phyloP scores from a whole-genome alignment of 2,797 vertebrate species.

The Falco novaeseelandiae region DNA sequence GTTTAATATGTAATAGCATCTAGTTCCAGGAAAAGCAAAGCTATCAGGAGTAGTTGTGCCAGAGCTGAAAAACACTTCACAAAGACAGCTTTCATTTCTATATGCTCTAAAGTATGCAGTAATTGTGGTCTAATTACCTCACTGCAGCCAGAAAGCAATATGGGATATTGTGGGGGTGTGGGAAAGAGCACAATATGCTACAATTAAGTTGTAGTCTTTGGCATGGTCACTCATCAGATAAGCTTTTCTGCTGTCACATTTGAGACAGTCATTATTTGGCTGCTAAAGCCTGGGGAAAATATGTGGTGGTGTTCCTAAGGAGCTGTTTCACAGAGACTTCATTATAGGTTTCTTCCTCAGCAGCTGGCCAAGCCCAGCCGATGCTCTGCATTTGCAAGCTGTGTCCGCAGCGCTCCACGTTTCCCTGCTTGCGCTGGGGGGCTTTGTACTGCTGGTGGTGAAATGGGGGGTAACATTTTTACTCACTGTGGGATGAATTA shows the following conservation, averaged over 20 bases:
- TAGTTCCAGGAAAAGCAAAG: constrained; percentile 29
- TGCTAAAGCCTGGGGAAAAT: constrained; percentile 55
- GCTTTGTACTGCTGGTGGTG: neutral
- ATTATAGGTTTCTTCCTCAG: constrained; percentile 30
- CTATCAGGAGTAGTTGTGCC: constrained; percentile 34
- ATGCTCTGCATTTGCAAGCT: neutral
- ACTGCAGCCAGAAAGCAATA: constrained; percentile 41
- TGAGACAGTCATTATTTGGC: neutral
- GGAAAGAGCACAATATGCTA: constrained; percentile 41
- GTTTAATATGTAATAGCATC: neutral
- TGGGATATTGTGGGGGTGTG: constrained; percentile 52
- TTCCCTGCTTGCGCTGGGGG: neutral
- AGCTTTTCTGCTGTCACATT: constrained; percentile 12
- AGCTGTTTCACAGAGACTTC: constrained; percentile 27
- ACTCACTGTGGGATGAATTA: neutral
- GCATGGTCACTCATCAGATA: constrained; percentile 54
- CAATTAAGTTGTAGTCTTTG: constrained; percentile 67
- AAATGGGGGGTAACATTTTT: neutral
- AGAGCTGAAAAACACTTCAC: constrained; percentile 43
- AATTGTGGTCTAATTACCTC: constrained; percentile 32
- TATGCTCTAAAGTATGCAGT: constrained; percentile 42
- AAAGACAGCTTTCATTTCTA: constrained; percentile 61
- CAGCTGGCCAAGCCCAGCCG: neutral
- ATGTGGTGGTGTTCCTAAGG: neutral
- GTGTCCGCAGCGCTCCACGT: neutral